Conservation (phyloP, 2,888 invertebrate species). For the Sabatieria punctata region DNA sequence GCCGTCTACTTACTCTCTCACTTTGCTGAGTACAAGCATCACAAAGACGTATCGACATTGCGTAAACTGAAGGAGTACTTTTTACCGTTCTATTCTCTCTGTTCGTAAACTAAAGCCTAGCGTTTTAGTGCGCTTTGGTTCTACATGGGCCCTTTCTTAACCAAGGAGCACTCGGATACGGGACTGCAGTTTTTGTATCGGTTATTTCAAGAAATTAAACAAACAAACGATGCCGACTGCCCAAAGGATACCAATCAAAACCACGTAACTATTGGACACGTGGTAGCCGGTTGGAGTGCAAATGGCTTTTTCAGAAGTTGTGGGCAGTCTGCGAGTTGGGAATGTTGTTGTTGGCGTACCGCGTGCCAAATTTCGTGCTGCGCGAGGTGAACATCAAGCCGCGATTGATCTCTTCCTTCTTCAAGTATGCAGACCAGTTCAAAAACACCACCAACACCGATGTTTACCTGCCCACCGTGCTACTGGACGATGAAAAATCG, state of each 20-base stretch:
- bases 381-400: constrained; percentile 72
- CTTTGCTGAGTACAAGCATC: constrained; percentile 60
- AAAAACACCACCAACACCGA: constrained; percentile 28
- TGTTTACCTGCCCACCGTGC: constrained; percentile 26
- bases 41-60: constrained; percentile 58
- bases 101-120: too few relatives aligned
- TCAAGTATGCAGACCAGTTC: constrained; percentile 32
- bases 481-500: constrained; percentile 2
- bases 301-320: constrained; percentile 52
- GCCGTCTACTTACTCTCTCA: constrained; percentile 90
- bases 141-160: constrained; percentile 77
- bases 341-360: constrained; percentile 68
- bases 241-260: constrained; percentile 65
- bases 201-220: constrained; percentile 54
- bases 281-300: constrained; percentile 2
- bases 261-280: constrained; percentile 38
- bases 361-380: constrained; percentile 67
- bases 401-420: constrained; percentile 57
- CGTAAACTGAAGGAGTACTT: constrained; percentile 48
- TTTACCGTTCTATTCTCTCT: too few relatives aligned
- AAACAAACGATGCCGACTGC: constrained; percentile 68
- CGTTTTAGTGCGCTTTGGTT: constrained; percentile 63
- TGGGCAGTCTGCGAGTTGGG: constrained; percentile 92
- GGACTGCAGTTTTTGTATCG: constrained; percentile 6
- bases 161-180: constrained; percentile 63